Evolutionary conservation across 2,888 invertebrate genomes (phyloP), one percentile per base, ranked within the genome.

Genomic region (Melitaea athalia): DNA sequence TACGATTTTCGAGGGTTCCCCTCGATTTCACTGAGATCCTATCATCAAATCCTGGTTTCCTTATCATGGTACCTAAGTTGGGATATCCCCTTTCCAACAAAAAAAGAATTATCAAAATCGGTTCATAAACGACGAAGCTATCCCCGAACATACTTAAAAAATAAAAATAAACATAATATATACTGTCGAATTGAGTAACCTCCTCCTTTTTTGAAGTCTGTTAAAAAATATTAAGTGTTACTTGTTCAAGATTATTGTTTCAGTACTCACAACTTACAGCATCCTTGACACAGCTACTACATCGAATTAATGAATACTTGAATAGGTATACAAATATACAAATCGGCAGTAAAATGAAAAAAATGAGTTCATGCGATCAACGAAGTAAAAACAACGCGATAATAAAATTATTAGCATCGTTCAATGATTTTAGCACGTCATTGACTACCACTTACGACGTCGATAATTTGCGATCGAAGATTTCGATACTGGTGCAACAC

Each of bases 381-480:
- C 42, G 11, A 62, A 55, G 15, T 11, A 15, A 47, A 50, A 49
- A 31, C 55, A 67, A 47, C 49, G 59, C 67, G 61, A 63, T 63
- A 69, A 65, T 67, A 45, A 70, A 64, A 64, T 64, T 59, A 64
- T 60, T 65, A 64, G 66, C 69, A 66, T 57, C 50, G 55, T 43
- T 57, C 62, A 57, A 49, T 64, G 59, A 49, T 70, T 66, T 72
- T 72, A 68, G 65, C 72, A 70, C 72, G 68, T 70, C 70, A 73
- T 72, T 73, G 73, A 72, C 59, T 52, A 52, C 61, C 69, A 70
- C 66, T 73, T 73, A 67, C 64, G 59, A 60, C 68, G 65, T 66
- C 64, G 70, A 64, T 72, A 72, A 72, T 70, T 68, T 62, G 61
- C 63, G 55, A 33, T 49, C 45, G 53, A 60, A n/a, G 47, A 47